These are phyloP conservation scores for Phylloscopus collybita DNA, from an alignment of 2,797 vertebrate species.

Conservation along the genomic window DNA sequence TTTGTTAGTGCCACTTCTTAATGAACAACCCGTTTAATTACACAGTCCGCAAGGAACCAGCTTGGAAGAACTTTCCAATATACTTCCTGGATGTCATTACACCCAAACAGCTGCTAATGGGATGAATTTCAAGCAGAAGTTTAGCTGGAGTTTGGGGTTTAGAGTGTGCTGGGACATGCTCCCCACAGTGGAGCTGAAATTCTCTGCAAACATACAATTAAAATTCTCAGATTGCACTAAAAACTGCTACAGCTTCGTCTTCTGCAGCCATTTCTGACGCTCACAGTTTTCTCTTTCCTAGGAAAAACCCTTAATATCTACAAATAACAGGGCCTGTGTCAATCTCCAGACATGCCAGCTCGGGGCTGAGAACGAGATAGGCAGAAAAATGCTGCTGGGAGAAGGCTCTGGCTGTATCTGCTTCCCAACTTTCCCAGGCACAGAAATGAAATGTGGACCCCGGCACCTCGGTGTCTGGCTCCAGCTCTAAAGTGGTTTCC, in stretches of 20 bases:
- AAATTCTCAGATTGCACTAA: background rate
- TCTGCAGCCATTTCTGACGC: background rate
- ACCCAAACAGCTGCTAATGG: background rate
- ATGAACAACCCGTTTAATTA: background rate
- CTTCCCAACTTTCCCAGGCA: conserved; percentile 58
- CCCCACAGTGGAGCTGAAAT: background rate
- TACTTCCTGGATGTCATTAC: background rate
- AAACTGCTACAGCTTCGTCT: background rate
- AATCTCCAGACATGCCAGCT: background rate
- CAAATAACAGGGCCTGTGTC: background rate
- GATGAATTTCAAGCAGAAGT: background rate
- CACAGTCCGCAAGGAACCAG: background rate
- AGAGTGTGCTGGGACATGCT: background rate
- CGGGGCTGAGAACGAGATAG: conserved; percentile 40
- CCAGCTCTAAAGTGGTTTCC: conserved; percentile 70
- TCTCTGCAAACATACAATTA: background rate
- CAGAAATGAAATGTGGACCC: conserved; percentile 60
- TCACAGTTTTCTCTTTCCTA: background rate
- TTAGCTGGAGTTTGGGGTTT: background rate
- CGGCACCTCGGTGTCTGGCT: conserved; percentile 72
- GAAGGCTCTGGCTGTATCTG: conserved; percentile 10
- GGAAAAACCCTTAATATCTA: background rate
- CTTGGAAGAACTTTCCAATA: background rate
- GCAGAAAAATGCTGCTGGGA: conserved; percentile 41
- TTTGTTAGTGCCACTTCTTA: background rate